Conservation (phyloP, 2,888 invertebrate species). For the Diplolepis rosae region DNA sequence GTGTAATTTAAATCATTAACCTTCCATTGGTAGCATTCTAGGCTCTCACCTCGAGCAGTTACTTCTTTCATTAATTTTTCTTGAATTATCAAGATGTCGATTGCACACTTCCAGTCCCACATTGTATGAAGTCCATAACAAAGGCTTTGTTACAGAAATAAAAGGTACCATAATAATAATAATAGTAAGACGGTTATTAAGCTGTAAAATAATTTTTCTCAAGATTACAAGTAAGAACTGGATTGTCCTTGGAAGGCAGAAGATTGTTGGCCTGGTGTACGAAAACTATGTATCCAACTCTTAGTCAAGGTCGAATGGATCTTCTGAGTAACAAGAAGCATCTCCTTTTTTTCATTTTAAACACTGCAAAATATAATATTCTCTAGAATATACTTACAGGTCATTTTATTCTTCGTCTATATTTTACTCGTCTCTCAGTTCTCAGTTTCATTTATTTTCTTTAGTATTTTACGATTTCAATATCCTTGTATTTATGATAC, state of each 20-base stretch:
- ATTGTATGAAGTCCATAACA: too few species aligned
- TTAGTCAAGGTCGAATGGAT: neutral
- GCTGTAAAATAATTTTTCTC: neutral
- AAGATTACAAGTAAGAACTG: conserved; percentile 6
- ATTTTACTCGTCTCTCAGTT: neutral
- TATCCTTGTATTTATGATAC: too few species aligned
- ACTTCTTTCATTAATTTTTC: too few species aligned
- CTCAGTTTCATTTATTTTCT: too few species aligned
- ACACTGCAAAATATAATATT: neutral
- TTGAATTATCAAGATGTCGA: too few species aligned
- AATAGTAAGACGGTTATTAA: neutral
- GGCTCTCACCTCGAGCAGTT: too few species aligned
- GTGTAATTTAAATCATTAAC: too few species aligned
- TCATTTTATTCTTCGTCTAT: neutral
- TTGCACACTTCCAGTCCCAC: too few species aligned
- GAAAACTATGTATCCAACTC: neutral
- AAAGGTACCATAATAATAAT: neutral
- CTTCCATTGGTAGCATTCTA: too few species aligned
- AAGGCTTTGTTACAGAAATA: neutral
- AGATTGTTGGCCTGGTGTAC: neutral
- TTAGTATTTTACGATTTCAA: too few species aligned
- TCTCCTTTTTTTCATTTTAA: neutral
- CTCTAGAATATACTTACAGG: neutral
- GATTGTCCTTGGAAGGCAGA: neutral
- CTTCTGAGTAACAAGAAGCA: neutral